phyloP scores from a whole-genome alignment of 2,113 vertebrate genomes.

The Oriolus oriolus region DNA sequence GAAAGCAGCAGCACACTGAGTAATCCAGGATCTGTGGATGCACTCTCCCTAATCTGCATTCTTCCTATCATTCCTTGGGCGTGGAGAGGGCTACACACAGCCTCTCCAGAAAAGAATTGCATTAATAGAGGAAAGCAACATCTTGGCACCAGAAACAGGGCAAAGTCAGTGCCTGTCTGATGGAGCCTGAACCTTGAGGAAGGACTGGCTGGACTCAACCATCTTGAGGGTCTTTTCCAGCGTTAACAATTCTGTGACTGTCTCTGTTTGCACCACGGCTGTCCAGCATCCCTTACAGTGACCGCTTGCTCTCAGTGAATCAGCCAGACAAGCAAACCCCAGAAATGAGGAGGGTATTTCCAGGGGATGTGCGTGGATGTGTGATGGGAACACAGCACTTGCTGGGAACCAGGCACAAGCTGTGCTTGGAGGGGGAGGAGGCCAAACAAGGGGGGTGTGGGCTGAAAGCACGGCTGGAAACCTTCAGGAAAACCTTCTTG shows the following conservation, averaged over 20 bases:
- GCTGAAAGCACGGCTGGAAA: background rate
- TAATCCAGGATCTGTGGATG: background rate
- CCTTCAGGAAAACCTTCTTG: background rate
- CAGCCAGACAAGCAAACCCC: background rate
- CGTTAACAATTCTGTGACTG: accelerated
- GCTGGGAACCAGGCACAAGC: background rate
- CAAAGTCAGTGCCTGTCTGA: background rate
- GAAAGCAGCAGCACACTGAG: background rate
- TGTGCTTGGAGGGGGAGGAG: background rate
- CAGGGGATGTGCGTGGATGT: background rate
- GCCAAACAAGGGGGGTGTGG: background rate
- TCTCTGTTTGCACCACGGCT: background rate
- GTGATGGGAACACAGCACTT: background rate
- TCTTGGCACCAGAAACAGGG: too few species aligned
- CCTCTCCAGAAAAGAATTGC: background rate
- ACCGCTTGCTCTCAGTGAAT: background rate
- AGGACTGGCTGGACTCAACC: accelerated
- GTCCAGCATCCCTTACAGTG: background rate
- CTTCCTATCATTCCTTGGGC: background rate
- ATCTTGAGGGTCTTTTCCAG: background rate
- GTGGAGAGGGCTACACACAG: background rate
- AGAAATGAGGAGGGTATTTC: accelerated
- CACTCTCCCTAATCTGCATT: background rate
- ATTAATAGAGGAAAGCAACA: background rate
- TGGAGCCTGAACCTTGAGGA: background rate